Evolutionary conservation across 1,140 invertebrate species (phyloP), one percentile per base, ranked within the genome.

Genomic region (Caenorhabditis tropicalis): DNA sequence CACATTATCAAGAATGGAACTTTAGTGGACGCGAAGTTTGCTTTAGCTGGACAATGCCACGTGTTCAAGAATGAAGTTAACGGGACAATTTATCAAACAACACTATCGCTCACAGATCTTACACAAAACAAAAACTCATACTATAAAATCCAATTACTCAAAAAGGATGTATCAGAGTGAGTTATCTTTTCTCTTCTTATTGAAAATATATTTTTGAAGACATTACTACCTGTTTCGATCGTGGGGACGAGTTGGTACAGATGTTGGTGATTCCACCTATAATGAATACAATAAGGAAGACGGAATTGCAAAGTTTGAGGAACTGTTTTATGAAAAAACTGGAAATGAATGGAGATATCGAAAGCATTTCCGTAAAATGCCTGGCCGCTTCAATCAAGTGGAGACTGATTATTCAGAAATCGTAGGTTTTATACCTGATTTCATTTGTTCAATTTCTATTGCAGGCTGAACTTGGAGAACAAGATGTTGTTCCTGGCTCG

Each of bases 221-320:
- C 3, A 39, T 2, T 85, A 43, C 19, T 82, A 85, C 60, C 39
- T 97, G 15, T 97, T 96, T 91, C 93, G 95, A 33, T 94, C 95
- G 0, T 99, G 97, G 97, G 97, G 97, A 24, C 93, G 97, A 86
- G 96, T 98, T 88, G 96, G 97, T 7, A 99, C 97, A 0, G 95
- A 94, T 0, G 95, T 97, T 88, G 97, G 96, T 12, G 94, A 94
- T 15, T 94, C 93, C 33, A 97, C 96, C 91, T 83, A 95, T 0
- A 95, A 96, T 48, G 87, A 91, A 0, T 93, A 93, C 86, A 15
- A 84, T 9, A 85, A 89, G 9, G 49, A 93, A 0, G 92, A 94
- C 0, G 95, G 95, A 0, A 93, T 94, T 24, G 36, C 89, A 0
- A 87, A 92, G 29, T 98, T 98, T 91, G 91, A 94, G 88, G 49